Evolutionary conservation across 2,113 vertebrate species (phyloP).

Genomic region (Actenoides hombroni): DNA sequence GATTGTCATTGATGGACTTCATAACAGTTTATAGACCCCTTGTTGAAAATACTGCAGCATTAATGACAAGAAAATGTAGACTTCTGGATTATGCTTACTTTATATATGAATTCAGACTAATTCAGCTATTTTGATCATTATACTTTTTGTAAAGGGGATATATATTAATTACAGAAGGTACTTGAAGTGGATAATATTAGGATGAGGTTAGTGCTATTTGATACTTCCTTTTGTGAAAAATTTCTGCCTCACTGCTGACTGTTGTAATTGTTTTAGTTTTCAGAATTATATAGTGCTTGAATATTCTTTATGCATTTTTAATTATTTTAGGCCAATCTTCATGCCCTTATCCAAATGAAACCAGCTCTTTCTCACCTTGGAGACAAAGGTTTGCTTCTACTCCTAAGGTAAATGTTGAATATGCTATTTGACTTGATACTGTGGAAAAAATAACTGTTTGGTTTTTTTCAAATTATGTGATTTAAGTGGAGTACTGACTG

Average conservation of each 20-base stretch:
- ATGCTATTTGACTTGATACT: background rate
- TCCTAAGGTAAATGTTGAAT: conserved; percentile 83
- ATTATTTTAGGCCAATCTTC: conserved; percentile 90
- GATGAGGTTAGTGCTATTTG: background rate
- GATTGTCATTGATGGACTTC: background rate
- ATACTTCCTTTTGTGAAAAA: background rate
- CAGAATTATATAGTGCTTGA: background rate
- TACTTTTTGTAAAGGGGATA: background rate
- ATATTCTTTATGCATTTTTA: background rate
- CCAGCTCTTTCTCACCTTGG: conserved; percentile 96
- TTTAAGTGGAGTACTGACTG: background rate
- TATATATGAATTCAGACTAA: background rate
- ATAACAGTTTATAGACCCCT: background rate
- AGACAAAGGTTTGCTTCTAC: conserved; percentile 95
- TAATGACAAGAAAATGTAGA: background rate
- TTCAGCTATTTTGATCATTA: background rate
- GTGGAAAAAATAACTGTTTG: background rate
- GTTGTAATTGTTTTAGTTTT: background rate
- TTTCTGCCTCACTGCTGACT: background rate
- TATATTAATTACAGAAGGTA: background rate
- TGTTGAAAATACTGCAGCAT: background rate
- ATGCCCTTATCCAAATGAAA: conserved; percentile 97
- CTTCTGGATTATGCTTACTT: background rate
- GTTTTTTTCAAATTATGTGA: background rate
- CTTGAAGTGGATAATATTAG: background rate